These are phyloP conservation scores for Novumbra hubbsi DNA, from an alignment of 2,797 vertebrate genomes.

Conservation along the genomic window DNA sequence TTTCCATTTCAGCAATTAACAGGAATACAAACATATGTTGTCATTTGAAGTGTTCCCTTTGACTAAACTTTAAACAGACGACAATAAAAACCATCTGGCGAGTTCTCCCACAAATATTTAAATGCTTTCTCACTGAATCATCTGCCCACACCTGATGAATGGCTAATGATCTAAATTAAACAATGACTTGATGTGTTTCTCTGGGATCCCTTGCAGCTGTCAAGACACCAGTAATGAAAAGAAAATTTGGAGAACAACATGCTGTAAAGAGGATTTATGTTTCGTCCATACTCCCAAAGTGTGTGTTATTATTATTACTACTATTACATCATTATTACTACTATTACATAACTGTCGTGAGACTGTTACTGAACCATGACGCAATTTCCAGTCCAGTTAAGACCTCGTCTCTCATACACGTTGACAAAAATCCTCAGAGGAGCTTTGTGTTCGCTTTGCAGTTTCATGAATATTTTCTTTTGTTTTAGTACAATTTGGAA, in stretches of 20 bases:
- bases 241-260: conserved; percentile 37
- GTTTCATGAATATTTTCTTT: conserved; percentile 39
- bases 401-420: conserved; percentile 15
- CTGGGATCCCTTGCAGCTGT: not conserved
- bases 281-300: conserved; percentile 14
- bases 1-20: too few species aligned
- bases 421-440: conserved; percentile 27
- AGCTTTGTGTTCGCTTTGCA: conserved; percentile 13
- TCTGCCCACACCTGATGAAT: conserved; percentile 22
- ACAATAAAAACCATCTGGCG: not conserved
- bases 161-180: not conserved
- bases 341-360: conserved; percentile 39
- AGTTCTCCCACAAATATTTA: not conserved
- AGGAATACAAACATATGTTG: not conserved
- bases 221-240: conserved; percentile 20
- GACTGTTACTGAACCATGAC: conserved; percentile 31
- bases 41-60: not conserved
- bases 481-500: conserved; percentile 39
- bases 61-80: not conserved
- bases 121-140: conserved; percentile 30
- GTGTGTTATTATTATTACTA: too few species aligned
- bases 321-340: too few species aligned
- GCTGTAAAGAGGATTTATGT: conserved; percentile 9
- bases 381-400: conserved; percentile 50
- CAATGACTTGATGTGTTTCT: conserved; percentile 35